A percentile compares a stretch with the other conserved stretches of the same genome.
These are phyloP conservation scores for Sebastes taczanowskii DNA, from an alignment of 2,797 vertebrate genomes.

Conservation along the genomic window DNA sequence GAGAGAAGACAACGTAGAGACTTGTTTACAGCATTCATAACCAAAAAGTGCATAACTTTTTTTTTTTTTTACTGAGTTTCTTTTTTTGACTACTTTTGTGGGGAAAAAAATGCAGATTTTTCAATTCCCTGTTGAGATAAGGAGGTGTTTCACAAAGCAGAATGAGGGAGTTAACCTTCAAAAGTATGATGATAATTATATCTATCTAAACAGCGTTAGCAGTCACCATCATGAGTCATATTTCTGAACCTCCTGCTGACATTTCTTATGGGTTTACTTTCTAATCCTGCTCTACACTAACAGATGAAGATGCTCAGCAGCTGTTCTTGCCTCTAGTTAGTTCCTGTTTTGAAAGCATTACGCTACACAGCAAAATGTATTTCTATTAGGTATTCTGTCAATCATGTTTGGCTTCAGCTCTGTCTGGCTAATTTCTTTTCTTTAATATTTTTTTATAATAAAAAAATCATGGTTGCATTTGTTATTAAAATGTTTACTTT, in stretches of 20 bases:
- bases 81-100: conserved; percentile 13
- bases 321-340: not conserved
- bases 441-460: conserved; percentile 15
- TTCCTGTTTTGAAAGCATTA: not conserved
- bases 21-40: conserved; percentile 75
- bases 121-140: not conserved
- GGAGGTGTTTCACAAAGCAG: not conserved
- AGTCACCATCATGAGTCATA: not conserved
- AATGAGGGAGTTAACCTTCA: not conserved
- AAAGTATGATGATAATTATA: not conserved
- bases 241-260: not conserved
- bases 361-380: not conserved
- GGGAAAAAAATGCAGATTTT: not conserved
- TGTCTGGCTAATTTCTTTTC: not conserved
- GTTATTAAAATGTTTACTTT: not conserved
- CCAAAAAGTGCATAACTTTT: conserved; percentile 76
- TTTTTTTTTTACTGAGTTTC: not conserved
- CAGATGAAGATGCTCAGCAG: not conserved
- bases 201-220: not conserved
- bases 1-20: conserved; percentile 14
- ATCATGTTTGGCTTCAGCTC: not conserved
- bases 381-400: not conserved
- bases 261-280: not conserved
- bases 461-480: not conserved
- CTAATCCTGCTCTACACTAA: not conserved